Base-by-base conservation (phyloP, 2,113 vertebrate species). In the Solea senegalensis region DNA sequence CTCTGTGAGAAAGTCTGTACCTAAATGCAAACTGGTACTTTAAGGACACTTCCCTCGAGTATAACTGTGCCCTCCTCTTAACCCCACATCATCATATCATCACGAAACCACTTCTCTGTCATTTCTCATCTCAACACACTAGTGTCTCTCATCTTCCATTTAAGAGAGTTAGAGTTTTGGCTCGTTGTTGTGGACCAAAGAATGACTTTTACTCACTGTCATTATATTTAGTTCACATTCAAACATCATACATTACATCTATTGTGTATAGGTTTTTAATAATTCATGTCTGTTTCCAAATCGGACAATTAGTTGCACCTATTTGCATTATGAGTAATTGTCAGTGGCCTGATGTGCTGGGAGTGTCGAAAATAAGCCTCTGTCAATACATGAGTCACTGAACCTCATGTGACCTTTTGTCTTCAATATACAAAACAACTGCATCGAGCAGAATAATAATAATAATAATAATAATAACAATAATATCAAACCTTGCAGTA, bases 301-400 rank as follows among this genome's bases (percentile, higher is more conserved):
- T 34, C 34, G 7, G 34, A 41, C 39, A 63, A 46, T 39, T 75
- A 45, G 76, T 69, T 54, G 27, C 58, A 51, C 40, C 48, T 62
- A 52, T 76, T 72, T 77, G 56, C 59, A 55, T 77, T 50, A 49
- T 73, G 66, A 76, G 44, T 50, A 81, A 69, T 13, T 46, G 69
- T 40, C 41, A 21, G 15, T 49, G 27, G 53, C 65, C 13, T 51
- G 41, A 40, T 40, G 63, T 76, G 70, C 67, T 57, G 55, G 72
- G 81, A 83, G 85, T 81, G 78, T 3, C 66, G 21, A 11, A 21
- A 72, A 34, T 56, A 71, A 53, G 51, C 61, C 12, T 69, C 13
- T 72, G 73, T 81, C 59, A 87, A 62, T 72, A 53, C 14, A 27
- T 82, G 79, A 87, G 62, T 84, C 85, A 86, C 50, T 83, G 78